These are phyloP conservation scores for Spheniscus mendiculus DNA, from an alignment of 2,113 vertebrate species.

Conservation along the genomic window DNA sequence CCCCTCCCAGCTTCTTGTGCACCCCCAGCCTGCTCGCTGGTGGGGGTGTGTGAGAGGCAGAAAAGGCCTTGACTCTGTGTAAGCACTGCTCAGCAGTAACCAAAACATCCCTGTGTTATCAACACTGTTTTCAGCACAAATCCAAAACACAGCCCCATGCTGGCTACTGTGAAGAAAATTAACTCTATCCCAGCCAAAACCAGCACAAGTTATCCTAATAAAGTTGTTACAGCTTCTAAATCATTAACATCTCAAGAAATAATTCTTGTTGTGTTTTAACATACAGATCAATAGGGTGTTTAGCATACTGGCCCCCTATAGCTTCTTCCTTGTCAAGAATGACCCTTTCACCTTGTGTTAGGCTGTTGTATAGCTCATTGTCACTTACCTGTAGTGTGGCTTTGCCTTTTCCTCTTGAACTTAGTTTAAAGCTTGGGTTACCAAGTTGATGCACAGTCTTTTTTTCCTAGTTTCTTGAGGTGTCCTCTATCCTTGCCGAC, in stretches of 20 bases:
- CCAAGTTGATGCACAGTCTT: not conserved
- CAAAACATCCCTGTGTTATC: no score
- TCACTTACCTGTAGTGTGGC: not conserved
- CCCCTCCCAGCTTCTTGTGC: no score
- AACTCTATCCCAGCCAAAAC: no score
- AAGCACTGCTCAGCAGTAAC: no score
- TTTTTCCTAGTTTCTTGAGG: not conserved
- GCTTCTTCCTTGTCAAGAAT: not conserved
- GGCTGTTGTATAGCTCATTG: not conserved
- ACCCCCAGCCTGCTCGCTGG: no score
- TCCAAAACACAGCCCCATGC: no score
- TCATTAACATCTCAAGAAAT: not conserved
- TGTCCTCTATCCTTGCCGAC: not conserved
- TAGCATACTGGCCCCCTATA: not conserved
- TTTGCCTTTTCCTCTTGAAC: not conserved
- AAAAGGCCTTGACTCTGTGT: no score
- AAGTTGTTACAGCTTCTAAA: not conserved
- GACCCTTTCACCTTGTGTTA: not conserved
- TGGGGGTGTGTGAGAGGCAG: no score
- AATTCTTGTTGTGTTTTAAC: not conserved
- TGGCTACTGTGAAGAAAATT: no score
- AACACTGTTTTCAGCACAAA: no score
- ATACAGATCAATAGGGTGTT: not conserved
- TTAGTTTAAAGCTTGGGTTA: not conserved
- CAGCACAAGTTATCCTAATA: not conserved